Evolutionary conservation across 2,797 vertebrate species (phyloP), one percentile per base, ranked within the genome.

Genomic region (Anguilla anguilla): DNA sequence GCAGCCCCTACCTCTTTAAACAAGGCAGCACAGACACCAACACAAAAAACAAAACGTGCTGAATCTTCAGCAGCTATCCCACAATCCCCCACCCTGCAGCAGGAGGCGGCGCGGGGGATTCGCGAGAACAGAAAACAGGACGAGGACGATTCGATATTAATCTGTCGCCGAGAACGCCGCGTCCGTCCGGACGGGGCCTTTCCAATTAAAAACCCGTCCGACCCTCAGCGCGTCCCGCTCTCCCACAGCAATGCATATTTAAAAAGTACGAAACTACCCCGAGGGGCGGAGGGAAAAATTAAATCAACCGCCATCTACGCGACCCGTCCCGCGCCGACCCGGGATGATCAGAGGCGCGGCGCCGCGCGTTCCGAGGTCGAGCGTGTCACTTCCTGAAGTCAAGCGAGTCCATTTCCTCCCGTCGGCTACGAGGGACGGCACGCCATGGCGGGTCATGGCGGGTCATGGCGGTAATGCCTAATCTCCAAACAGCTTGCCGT

Each of bases 81-180:
- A 43, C 74, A 19, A 77, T 6, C 43, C 39, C 35, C 17, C 19
- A 2, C 9, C 39, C 15, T 1, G 35, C 15, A 46, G 74, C 17
- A 74, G 6, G 31, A 74, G 31, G 15, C 2, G 74, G n/a, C 11
- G 17, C 6, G 19, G 46, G 46, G 82, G 31, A n/a, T 31, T 22
- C 6, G 39, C 49, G 77, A 87, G n/a, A 85, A 51, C 10, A 81
- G 74, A 61, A 84, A 72, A 0, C 43, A 81, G 87, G 28, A 84
- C 77, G 53, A 39, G 81, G n/a, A n/a, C 51, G 87, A 86, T 31
- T 35, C 55, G 25, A 84, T 86, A 79, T 88, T 90, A 88, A 90
- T 85, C 86, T 74, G 79, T 85, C 89, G 64, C 49, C 9, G 9
- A 35, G 61, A 88, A 90, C 25, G 57, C 77, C 59, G 84, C 83